Base-by-base conservation (phyloP, 92 coral and sea anemone species). In the Porites lobata region DNA sequence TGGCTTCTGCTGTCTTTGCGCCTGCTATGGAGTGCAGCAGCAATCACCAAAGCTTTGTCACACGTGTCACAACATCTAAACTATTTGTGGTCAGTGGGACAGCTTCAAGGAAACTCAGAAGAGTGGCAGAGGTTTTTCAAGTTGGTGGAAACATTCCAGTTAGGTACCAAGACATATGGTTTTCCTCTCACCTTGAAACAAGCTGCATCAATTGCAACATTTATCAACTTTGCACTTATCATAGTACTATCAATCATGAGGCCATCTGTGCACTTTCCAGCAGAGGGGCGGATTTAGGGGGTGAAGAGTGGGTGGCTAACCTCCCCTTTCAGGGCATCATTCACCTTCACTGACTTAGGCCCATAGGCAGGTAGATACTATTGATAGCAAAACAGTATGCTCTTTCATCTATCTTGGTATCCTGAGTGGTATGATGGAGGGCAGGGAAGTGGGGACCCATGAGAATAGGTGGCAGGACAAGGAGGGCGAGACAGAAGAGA, bases 1-100 rank as follows among this genome's bases (percentile, higher is more conserved):
- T 96, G 98, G 98, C 87, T 96, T 69, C 91, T 96, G 4, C 86
- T 96, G 63, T 87, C 98, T 13, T 63, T 96, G 66, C 97, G 98
- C 19, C 92, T 96, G 57, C 85, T 96, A 24, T 96, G 95, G 97
- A 90, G 94, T 56, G 97, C 90, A 64, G 98, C 96, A 24, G 82
- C 88, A 0, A 93, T 93, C 67, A 96, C 98, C 22, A 90, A 79
- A 65, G 82, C 92, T 13, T 84, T 96, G 38, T 82, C 98, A 2
- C 93, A 84, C 14, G 90, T 96, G 66, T 93, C 94, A 9, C 90
- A 86, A 52, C 98, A 96, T 83, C 75, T 96, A 50, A 88, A 92
- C 52, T 96, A 96, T 69, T 80, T 96, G 24, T 87, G 94, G 64
- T 90, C 96, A 50, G 86, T 92, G 29, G 96, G 98, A 22, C 81